Percentiles rank a stretch among this genome's conserved stretches.
Evolutionary conservation across 2,797 vertebrate genomes (phyloP).

Genomic region (Decapterus maruadsi): DNA sequence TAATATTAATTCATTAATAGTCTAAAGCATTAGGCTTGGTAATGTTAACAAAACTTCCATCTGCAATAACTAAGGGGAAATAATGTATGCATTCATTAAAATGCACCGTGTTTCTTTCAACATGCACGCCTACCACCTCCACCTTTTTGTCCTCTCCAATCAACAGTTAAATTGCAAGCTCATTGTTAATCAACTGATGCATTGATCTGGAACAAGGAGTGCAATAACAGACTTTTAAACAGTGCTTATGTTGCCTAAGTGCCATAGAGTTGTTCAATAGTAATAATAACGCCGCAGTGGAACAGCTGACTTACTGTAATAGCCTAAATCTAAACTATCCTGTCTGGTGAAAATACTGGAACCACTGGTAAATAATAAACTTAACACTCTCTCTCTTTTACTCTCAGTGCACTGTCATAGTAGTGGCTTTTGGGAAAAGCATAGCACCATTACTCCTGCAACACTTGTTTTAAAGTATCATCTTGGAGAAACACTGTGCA

Average conservation of each 20-base stretch:
- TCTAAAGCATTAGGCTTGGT: neutral
- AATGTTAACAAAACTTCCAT: neutral
- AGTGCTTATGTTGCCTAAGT: neutral
- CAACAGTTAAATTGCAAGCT: constrained; percentile 24
- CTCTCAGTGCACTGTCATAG: too few species aligned
- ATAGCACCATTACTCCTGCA: too few species aligned
- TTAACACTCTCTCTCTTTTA: too few species aligned
- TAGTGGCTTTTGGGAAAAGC: too few species aligned
- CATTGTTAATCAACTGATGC: constrained; percentile 34
- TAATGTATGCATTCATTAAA: constrained; percentile 41
- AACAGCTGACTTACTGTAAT: too few species aligned
- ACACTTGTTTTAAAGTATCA: too few species aligned
- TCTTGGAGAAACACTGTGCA: too few species aligned
- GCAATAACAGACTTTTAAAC: constrained; percentile 6
- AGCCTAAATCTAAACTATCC: too few species aligned
- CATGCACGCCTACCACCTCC: constrained; percentile 1
- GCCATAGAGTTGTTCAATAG: neutral
- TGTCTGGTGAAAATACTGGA: too few species aligned
- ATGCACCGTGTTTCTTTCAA: constrained; percentile 3
- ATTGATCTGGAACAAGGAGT: constrained; percentile 43
- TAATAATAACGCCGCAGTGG: too few species aligned
- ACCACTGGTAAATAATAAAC: too few species aligned
- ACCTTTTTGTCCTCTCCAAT: constrained; percentile 37
- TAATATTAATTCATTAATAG: too few species aligned
- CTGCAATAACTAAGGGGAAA: constrained; percentile 6